Evolutionary conservation across 2,888 invertebrate species (phyloP), one percentile per base, ranked within the genome.

Genomic region (Campoplex nolae): DNA sequence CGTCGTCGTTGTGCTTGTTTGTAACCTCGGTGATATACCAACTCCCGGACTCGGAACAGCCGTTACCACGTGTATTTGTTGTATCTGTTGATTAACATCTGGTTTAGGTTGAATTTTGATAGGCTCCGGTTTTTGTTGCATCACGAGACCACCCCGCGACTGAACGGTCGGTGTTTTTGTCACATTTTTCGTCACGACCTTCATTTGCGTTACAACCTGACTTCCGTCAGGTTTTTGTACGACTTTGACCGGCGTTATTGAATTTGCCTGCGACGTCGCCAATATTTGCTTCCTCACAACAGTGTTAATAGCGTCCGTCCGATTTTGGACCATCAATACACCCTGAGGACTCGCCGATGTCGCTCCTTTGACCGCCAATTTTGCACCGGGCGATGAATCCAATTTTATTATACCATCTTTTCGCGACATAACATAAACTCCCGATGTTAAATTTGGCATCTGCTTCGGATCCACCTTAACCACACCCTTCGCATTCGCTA

Each of bases 371-470:
- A 96, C 90, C 3, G 91, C 90, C 6, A 94, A 88, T 86, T 94
- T 94, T 11, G 91, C 92, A 88, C 96, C 96, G 0, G 96, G 96
- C 0, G 96, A 96, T 0, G 97, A 96, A 92, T 97, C 96, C 81
- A 97, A 95, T 93, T 97, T 97, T 93, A 97, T 97, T 77, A 97
- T 97, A 65, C 97, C 97, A 56, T 97, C 97, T 89, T 97, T 97
- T 93, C 97, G 96, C 11, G 97, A 97, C 96, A 97, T 97, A 81
- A 97, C 97, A 92, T 97, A 97, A 58, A 97, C 97, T 89, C 97
- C 97, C 90, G 96, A 95, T 89, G 95, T 95, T 77, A 95, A 92
- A 62, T 95, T 95, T 32, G 97, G 96, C 95, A 97, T 96, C 93
- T 97, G 97, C 91, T 97, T 97, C 70, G 97, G 97, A 93, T 97